Evolutionary conservation across 2,797 vertebrate species (phyloP), one percentile per base, ranked within the genome.

Genomic region (Spondyliosoma cantharus): DNA sequence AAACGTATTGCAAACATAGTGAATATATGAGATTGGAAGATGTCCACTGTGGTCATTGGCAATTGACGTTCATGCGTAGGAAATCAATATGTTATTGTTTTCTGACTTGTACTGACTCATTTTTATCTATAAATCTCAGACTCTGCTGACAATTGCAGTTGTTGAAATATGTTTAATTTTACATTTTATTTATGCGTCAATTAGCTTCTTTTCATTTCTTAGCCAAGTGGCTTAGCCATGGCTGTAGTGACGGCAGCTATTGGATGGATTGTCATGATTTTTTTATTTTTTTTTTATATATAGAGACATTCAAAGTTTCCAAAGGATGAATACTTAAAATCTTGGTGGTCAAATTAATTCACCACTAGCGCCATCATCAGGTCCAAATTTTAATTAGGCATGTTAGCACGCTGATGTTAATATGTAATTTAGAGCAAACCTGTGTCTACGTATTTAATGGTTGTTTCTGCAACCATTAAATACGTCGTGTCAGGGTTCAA

Each of bases 1-100:
- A 56, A 70, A 84, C 77, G 81, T 89, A 86, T 89, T 90, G 89
- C 86, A 76, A 81, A 81, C 85, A 76, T 81, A 43, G 71, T 87
- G 90, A 88, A 83, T 92, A 89, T 88, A 89, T 88, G 81, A 89
- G 84, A 91, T 83, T 80, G 83, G 83, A 87, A 92, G 88, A 87
- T 48, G 70, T 85, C 80, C 85, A 58, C 46, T 80, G 52, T 25
- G 67, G 76, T 89, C 76, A 90, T 79, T 86, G 87, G 79, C 82
- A 81, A 88, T 79, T 76, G 71, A 60, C 62, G 24, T 48, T 79
- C 50, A 81, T 69, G 15, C 69, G 91, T 76, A 82, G 87, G 80
- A 86, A 93, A 93, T 95, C 94, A 90, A 91, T 94, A 79, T 20
- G 48, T 20, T 71, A 43, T 52, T 68, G 76, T 88, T 85, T 37